Conservation (phyloP, 2,113 vertebrate genomes). For the Probosciger aterrimus region DNA sequence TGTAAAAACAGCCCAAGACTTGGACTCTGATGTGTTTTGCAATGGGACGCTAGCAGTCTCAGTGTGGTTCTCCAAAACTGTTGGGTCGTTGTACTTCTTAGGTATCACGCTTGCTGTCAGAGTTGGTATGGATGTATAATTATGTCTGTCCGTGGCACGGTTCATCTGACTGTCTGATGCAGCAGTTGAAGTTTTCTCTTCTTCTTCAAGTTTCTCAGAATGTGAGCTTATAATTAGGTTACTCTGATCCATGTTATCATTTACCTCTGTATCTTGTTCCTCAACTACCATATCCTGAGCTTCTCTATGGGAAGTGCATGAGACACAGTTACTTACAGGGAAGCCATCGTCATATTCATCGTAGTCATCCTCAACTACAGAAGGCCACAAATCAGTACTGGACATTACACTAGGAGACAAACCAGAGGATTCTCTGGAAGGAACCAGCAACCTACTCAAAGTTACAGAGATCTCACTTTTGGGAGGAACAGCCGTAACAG, state of each 20-base stretch:
- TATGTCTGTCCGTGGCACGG: background rate
- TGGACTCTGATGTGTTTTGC: conserved; percentile 64
- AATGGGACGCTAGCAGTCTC: conserved; percentile 56
- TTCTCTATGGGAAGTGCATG: conserved; percentile 78
- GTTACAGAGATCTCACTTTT: conserved; percentile 60
- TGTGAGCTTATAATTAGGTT: conserved; percentile 72
- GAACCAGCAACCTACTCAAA: conserved; percentile 56
- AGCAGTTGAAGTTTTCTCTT: conserved; percentile 44
- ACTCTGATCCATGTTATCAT: conserved; percentile 63
- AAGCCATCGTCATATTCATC: conserved; percentile 72
- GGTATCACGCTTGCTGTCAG: conserved; percentile 6
- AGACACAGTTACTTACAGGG: conserved; percentile 78
- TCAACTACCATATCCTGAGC: conserved; percentile 77
- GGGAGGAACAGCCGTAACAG: conserved; percentile 73
- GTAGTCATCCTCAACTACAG: conserved; percentile 69
- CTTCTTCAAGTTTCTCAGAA: conserved; percentile 69
- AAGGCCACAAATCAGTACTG: conserved; percentile 56
- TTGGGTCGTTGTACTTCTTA: conserved; percentile 24
- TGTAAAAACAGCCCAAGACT: conserved; percentile 77
- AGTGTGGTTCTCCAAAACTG: conserved; percentile 74
- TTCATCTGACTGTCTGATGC: conserved; percentile 48
- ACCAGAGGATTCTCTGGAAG: conserved; percentile 65
- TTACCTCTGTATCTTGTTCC: conserved; percentile 73
- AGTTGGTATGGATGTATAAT: conserved; percentile 7
- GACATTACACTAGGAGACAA: conserved; percentile 61